Conservation (phyloP, 1,140 invertebrate genomes). For the Parapsyche elsis region DNA sequence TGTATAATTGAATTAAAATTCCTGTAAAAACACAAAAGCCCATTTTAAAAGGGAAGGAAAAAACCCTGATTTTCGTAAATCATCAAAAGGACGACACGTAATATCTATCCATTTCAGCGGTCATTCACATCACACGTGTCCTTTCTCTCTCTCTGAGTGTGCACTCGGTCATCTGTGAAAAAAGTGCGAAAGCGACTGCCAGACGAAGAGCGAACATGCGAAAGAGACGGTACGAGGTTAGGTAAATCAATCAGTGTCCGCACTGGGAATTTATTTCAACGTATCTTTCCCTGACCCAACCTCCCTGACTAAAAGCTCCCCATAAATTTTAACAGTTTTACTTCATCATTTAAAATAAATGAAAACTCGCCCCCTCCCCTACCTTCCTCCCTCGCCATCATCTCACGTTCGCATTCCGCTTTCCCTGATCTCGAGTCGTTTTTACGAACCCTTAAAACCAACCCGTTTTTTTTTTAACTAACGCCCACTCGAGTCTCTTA, state of each 20-base stretch:
- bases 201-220: background rate
- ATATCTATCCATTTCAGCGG: background rate
- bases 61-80: background rate
- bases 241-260: slow-evolving; percentile 51
- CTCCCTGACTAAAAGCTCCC: slow-evolving; percentile 41
- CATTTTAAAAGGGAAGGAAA: background rate
- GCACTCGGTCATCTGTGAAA: too few species aligned
- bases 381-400: too few species aligned
- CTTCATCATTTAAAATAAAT: slow-evolving; percentile 50
- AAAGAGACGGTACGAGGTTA: background rate
- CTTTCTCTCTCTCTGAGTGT: background rate
- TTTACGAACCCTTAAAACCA: slow-evolving; percentile 29
- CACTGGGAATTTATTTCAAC: slow-evolving; percentile 45
- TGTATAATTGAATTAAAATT: background rate
- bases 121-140: background rate
- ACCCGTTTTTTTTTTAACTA: background rate
- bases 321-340: slow-evolving; percentile 46
- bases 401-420: background rate
- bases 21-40: background rate
- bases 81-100: background rate
- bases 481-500: background rate
- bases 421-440: slow-evolving; percentile 11
- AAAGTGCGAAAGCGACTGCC: too few species aligned
- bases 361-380: background rate
- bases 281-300: slow-evolving; percentile 37